phyloP scores from a whole-genome alignment of 2,113 vertebrate genomes.

The Reinhardtius hippoglossoides region DNA sequence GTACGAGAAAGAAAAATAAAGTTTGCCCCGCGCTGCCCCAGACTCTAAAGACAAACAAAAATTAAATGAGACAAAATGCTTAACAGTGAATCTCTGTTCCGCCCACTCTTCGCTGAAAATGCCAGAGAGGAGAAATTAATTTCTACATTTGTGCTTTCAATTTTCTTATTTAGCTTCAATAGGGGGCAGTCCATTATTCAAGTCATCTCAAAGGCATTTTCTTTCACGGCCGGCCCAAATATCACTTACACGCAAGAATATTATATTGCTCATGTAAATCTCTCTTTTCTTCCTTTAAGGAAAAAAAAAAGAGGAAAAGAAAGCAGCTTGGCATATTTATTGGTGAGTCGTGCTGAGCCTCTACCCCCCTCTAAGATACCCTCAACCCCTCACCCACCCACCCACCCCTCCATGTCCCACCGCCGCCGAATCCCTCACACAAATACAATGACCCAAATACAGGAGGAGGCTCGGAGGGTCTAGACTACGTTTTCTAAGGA shows the following conservation, averaged over 20 bases:
- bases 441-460: constrained; percentile 80
- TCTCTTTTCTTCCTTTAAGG: constrained; percentile 65
- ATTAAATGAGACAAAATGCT: constrained; percentile 65
- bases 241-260: constrained; percentile 69
- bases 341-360: constrained; percentile 82
- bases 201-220: constrained; percentile 53
- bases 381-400: constrained; percentile 67
- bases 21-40: background rate
- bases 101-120: constrained; percentile 27
- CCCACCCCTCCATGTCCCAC: constrained; percentile 59
- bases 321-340: constrained; percentile 86
- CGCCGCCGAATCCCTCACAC: constrained; percentile 78
- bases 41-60: constrained; percentile 33
- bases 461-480: constrained; percentile 41
- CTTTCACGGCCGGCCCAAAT: constrained; percentile 45
- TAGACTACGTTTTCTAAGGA: constrained; percentile 28
- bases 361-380: constrained; percentile 78
- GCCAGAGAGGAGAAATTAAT: constrained; percentile 49
- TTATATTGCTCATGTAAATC: constrained; percentile 76
- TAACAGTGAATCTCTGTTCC: constrained; percentile 52
- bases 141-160: constrained; percentile 63
- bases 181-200: constrained; percentile 47
- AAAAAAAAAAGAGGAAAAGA: constrained; percentile 72
- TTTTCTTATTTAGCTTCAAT: constrained; percentile 66
- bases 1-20: background rate